phyloP scores from a whole-genome alignment of 2,888 invertebrate genomes.

The Rhaphigaster nebulosa region DNA sequence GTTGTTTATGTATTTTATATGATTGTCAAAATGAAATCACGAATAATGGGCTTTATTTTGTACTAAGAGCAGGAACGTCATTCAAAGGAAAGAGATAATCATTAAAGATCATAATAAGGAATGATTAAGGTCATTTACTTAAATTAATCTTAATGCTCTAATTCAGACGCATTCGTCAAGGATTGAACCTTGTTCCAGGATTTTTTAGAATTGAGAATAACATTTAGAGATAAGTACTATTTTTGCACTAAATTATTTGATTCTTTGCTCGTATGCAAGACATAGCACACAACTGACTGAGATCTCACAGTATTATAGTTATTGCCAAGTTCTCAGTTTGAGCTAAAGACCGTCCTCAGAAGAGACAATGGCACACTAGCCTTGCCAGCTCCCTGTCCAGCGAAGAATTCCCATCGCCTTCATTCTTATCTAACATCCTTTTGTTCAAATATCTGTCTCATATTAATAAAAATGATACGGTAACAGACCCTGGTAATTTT shows the following conservation, averaged over 20 bases:
- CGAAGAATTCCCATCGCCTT: neutral
- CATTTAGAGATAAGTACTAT: too few species aligned
- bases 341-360: neutral
- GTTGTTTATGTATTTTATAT: too few species aligned
- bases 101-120: too few species aligned
- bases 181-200: too few species aligned
- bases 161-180: too few species aligned
- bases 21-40: too few species aligned
- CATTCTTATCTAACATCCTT: conserved; percentile 22
- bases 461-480: neutral
- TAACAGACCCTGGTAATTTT: neutral
- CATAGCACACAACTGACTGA: neutral
- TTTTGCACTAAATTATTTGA: neutral
- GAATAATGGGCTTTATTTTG: too few species aligned
- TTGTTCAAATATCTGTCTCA: neutral
- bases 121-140: too few species aligned
- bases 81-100: too few species aligned
- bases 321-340: neutral
- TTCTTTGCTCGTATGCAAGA: neutral
- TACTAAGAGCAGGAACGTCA: too few species aligned
- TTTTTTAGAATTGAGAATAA: neutral
- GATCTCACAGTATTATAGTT: neutral
- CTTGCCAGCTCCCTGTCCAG: neutral
- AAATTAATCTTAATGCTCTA: too few species aligned
- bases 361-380: neutral